A percentile compares a stretch with the other conserved stretches of the same genome.
phyloP scores from a whole-genome alignment of 2,797 vertebrate genomes.

The Meda fulgida region DNA sequence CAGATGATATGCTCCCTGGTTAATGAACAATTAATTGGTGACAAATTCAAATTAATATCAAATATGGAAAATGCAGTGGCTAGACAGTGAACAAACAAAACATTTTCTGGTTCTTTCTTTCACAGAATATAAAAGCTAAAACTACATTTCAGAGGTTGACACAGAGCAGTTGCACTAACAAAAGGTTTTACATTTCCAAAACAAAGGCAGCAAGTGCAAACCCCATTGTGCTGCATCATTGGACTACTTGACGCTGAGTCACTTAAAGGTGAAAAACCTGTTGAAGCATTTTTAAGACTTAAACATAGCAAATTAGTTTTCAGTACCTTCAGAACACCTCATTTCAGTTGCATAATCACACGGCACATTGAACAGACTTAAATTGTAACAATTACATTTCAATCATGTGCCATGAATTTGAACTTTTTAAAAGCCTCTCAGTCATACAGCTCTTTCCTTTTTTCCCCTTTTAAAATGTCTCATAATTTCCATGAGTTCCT shows the following conservation, averaged over 20 bases:
- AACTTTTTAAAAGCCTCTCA: conserved; percentile 50
- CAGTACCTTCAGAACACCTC: conserved; percentile 33
- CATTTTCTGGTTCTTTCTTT: conserved; percentile 9
- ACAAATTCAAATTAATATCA: conserved; percentile 60
- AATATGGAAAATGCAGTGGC: conserved; percentile 58
- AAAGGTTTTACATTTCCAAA: neutral
- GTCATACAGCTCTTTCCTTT: conserved; percentile 38
- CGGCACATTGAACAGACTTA: conserved; percentile 37
- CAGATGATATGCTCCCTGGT: conserved; percentile 63
- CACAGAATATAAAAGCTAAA: conserved; percentile 8
- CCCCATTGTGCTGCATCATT: neutral
- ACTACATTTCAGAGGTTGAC: conserved; percentile 1
- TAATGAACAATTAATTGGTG: conserved; percentile 67
- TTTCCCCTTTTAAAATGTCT: conserved; percentile 50
- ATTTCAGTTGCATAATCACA: conserved; percentile 49
- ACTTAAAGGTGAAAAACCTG: neutral
- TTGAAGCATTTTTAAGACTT: conserved; percentile 14
- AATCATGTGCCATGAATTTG: conserved; percentile 45
- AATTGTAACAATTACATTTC: conserved; percentile 57
- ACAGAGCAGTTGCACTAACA: neutral
- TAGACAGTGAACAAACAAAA: conserved; percentile 52
- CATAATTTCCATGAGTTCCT: conserved; percentile 55
- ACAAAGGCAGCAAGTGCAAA: conserved; percentile 19
- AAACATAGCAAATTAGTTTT: conserved; percentile 16
- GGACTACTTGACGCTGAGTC: neutral